These are phyloP conservation scores for Australoheros facetus DNA, from an alignment of 2,797 vertebrate species.

Conservation along the genomic window DNA sequence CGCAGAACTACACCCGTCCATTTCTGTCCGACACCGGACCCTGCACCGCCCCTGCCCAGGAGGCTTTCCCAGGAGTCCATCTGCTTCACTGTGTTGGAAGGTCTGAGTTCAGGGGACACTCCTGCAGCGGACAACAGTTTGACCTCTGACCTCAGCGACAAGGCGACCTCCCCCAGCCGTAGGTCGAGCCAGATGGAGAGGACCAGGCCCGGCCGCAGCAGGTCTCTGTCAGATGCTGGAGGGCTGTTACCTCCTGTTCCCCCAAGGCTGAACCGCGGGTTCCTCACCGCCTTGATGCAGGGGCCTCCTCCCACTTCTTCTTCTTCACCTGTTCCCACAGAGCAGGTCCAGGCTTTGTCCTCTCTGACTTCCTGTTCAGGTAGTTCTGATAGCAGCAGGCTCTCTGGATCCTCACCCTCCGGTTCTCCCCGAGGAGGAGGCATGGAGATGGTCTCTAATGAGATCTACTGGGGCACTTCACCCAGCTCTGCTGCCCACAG, in stretches of 20 bases:
- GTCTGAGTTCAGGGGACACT: conserved; percentile 61
- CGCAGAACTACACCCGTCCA: conserved; percentile 54
- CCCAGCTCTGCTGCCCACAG: conserved; percentile 44
- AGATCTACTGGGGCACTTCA: conserved; percentile 89
- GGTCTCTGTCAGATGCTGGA: conserved; percentile 44
- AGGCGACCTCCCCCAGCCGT: conserved; percentile 20
- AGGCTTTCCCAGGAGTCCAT: conserved; percentile 69
- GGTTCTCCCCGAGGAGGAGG: conserved; percentile 39
- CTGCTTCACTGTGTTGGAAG: conserved; percentile 74
- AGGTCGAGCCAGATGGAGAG: conserved; percentile 24
- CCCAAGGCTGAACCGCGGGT: conserved; percentile 68
- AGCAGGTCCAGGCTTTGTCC: conserved; percentile 16
- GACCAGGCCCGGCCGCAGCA: conserved; percentile 34
- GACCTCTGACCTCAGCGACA: background rate
- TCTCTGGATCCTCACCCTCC: conserved; percentile 55
- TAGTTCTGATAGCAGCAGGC: conserved; percentile 44
- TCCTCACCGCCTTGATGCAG: conserved; percentile 26
- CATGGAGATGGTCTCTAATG: conserved; percentile 89
- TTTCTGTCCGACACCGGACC: conserved; percentile 39
- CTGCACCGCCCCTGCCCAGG: conserved; percentile 21
- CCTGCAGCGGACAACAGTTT: background rate
- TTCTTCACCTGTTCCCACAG: conserved; percentile 19
- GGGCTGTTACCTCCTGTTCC: conserved; percentile 72
- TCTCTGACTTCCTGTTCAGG: conserved; percentile 29
- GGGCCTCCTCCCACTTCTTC: conserved; percentile 19